Base-by-base conservation (phyloP, 2,113 vertebrate genomes). In the Dicerorhinus sumatrensis region DNA sequence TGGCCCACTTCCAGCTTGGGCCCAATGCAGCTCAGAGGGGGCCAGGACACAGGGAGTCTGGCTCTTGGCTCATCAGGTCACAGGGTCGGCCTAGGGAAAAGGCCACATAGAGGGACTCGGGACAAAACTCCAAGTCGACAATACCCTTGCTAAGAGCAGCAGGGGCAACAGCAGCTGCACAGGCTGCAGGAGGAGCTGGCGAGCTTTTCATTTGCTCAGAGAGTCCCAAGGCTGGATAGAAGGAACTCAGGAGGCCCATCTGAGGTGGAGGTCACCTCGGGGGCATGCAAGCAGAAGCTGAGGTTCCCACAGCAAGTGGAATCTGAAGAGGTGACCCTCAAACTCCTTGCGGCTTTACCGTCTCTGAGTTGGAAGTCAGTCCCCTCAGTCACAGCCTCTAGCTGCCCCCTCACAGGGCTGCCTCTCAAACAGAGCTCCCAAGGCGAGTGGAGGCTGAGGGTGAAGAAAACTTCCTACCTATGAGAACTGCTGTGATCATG, bases 261-360 rank as follows among this genome's bases (percentile, higher is more conserved):
- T n/a, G 58, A 31, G 31, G 79, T 1, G 8, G 79, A 63, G 46
- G 42, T 36, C 70, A 65, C 51, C 23, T 25, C 76, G 2, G 46
- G 33, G 33, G 31, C 5, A 5, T 0, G 10, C 0, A 3, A 7
- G 36, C 18, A 31, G 46, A 18, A 17, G 14, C 39, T 1, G 27
- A 18, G 60, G 31, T 29, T 58, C 69, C 39, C 48, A 39, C 12
- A 42, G 1, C 3, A 9, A 0, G 0, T 12, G 5, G 8, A 46
- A 20, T 39, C 48, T 25, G 75, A 69, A 36, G 25, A 72, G 46
- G 21, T 18, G 54, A 46, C n/a, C n/a, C n/a, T n/a, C n/a, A n/a
- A n/a, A n/a, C n/a, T n/a, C n/a, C n/a, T n/a, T n/a, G n/a, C n/a
- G 42, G 36, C 27, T 33, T 31, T 25, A n/a, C 65, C 5, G 6